These are phyloP conservation scores for Leptopilina clavipes DNA, from an alignment of 1,140 invertebrate species.

Conservation along the genomic window DNA sequence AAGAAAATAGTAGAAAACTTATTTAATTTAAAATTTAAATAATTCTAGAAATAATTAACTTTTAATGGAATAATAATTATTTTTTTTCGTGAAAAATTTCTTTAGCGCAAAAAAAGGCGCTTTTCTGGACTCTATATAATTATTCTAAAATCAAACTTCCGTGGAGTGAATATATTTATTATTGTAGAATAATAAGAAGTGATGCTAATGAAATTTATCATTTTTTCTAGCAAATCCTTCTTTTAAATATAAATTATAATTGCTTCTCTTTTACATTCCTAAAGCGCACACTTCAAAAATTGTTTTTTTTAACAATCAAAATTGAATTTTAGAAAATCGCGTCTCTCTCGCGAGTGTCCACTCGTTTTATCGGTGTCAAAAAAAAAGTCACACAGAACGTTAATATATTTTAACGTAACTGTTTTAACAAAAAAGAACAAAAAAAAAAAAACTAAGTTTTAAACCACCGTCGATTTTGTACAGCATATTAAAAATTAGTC, in stretches of 20 bases:
- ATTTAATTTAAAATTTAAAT: too few species aligned
- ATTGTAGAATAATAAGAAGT: background rate
- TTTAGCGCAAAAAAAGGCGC: too few species aligned
- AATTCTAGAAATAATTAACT: too few species aligned
- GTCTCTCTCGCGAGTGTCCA: background rate
- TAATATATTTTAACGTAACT: slow-evolving; percentile 7
- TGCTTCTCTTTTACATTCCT: slow-evolving; percentile 16
- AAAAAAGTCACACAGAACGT: background rate
- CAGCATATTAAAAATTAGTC: slow-evolving; percentile 4
- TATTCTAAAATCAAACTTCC: too few species aligned
- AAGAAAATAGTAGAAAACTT: too few species aligned
- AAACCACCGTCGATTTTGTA: slow-evolving; percentile 20
- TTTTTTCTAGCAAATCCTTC: background rate
- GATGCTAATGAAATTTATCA: background rate
- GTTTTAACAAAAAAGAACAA: background rate
- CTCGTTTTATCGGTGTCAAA: slow-evolving; percentile 17
- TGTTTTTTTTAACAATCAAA: background rate
- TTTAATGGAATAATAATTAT: too few species aligned
- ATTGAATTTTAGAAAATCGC: slow-evolving; percentile 8
- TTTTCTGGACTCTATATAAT: too few species aligned
- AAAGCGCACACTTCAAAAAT: slow-evolving; percentile 4
- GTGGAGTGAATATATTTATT: too few species aligned
- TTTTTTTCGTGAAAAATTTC: too few species aligned
- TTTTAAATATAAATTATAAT: background rate
- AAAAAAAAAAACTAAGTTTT: background rate